Conservation (phyloP, 2,888 invertebrate species). For the Thera britannica region DNA sequence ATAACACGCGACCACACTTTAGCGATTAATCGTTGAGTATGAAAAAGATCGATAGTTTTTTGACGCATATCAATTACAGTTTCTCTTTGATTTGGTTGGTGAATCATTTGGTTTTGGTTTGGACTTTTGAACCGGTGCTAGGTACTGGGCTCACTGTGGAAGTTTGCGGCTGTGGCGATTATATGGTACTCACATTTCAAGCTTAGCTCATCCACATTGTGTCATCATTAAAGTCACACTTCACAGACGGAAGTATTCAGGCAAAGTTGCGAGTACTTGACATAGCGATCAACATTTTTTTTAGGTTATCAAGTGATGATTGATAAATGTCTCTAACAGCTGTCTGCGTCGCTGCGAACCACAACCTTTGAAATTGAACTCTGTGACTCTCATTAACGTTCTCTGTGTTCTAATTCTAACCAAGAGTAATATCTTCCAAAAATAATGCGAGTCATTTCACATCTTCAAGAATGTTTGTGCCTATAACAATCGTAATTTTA, state of each 20-base stretch:
- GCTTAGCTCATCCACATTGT: not conserved
- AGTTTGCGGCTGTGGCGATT: not conserved
- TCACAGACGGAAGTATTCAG: not conserved
- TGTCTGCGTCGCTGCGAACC: too few species aligned
- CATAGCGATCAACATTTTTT: not conserved
- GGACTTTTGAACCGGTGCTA: conserved; percentile 15
- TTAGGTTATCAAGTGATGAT: not conserved
- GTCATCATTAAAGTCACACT: not conserved
- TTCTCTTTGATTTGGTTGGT: conserved; percentile 37
- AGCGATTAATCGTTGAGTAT: conserved; percentile 37
- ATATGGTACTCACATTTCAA: not conserved
- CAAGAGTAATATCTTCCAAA: too few species aligned
- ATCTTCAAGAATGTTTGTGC: too few species aligned
- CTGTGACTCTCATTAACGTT: too few species aligned
- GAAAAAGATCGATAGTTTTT: conserved; percentile 36
- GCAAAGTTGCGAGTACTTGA: not conserved
- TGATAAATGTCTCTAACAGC: not conserved
- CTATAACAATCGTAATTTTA: too few species aligned
- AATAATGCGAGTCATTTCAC: too few species aligned
- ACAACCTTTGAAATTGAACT: too few species aligned
- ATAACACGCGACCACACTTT: conserved; percentile 43
- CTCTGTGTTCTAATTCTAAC: too few species aligned
- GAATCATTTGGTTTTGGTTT: not conserved
- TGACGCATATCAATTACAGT: conserved; percentile 31
- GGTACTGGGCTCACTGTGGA: conserved; percentile 1